Evolutionary conservation across 2,113 vertebrate genomes (phyloP), one percentile per base, ranked within the genome.

Genomic region (Triplophysa siluroides): DNA sequence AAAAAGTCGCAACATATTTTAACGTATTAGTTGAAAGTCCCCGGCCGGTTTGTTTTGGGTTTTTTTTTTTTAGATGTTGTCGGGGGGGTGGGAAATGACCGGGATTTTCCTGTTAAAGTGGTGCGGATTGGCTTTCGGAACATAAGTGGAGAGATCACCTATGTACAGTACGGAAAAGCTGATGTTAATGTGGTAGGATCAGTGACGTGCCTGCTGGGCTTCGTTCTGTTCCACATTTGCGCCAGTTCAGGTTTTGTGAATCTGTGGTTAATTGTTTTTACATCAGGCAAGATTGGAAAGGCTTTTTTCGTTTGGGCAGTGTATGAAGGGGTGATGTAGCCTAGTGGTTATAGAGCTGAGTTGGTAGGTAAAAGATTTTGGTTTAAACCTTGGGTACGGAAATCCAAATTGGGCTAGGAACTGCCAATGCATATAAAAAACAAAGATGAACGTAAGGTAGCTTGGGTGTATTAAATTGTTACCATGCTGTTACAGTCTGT

Each of bases 31-130:
- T 74, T 79, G 50, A 63, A 74, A 68, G 52, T 33, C 19, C 64
- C 26, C 50, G 12, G 72, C 50, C 60, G 19, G 26, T 72, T 52
- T 72, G 69, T 58, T 76, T 70, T 24, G 24, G 63, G 58, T 33
- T 78, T 52, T n/a, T 62, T 63, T 33, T 78, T 52, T n/a, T 62
- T 65, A 33, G 62, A 60, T 76, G 21, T 66, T 63, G 66, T 62
- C 61, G 23, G 21, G 65, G 21, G 47, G 71, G 50, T 24, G 14
- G 83, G 64, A 81, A 81, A 43, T 84, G 71, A 81, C 84, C 19
- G 0, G n/a, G 50, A 65, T 87, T 85, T 86, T 86, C 85, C 83
- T 81, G 84, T 86, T 83, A 24, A 61, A 78, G 23, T 54, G 45
- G 71, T 84, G 56, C n/a, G 47, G 16, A 72, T 83, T 69, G 26